phyloP scores from a whole-genome alignment of 23 tunicate species.

The Styela clava region DNA sequence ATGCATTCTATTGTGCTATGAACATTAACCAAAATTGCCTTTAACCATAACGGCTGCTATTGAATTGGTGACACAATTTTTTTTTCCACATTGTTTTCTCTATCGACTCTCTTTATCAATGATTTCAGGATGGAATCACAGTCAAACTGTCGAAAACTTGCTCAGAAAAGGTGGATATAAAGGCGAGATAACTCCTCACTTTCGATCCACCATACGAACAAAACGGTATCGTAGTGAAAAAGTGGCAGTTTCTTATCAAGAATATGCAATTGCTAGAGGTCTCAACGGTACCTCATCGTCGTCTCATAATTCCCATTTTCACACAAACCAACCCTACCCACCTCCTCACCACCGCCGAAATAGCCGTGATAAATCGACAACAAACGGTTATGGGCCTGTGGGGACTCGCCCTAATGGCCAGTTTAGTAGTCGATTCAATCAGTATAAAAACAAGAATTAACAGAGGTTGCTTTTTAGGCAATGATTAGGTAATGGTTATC shows the following conservation, averaged over 20 bases:
- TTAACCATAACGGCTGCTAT: too few species aligned
- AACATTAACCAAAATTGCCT: too few species aligned
- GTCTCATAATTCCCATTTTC: not conserved
- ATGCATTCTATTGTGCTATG: too few species aligned
- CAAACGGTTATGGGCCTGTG: not conserved
- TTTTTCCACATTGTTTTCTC: too few species aligned
- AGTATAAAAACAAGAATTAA: constrained; percentile 4
- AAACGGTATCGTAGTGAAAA: constrained; percentile 76
- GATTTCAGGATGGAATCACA: constrained; percentile 86
- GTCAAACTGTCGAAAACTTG: constrained; percentile 70
- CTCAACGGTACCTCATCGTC: constrained; percentile 10
- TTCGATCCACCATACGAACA: constrained; percentile 37
- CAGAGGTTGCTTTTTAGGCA: not conserved
- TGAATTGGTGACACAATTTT: too few species aligned
- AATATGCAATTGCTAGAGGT: constrained; percentile 35
- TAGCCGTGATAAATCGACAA: constrained; percentile 17
- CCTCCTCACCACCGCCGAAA: constrained; percentile 31
- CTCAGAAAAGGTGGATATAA: constrained; percentile 91
- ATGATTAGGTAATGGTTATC: constrained; percentile 1
- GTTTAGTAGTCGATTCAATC: not conserved
- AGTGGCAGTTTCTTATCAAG: constrained; percentile 68
- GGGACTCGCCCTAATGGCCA: constrained; percentile 10
- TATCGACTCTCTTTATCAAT: too few species aligned
- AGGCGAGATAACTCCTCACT: constrained; percentile 45
- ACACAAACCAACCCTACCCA: constrained; percentile 20